Percentiles rank a stretch among this genome's conserved stretches.
phyloP scores from a whole-genome alignment of 2,797 vertebrate species.

The Intellagama lesueurii region DNA sequence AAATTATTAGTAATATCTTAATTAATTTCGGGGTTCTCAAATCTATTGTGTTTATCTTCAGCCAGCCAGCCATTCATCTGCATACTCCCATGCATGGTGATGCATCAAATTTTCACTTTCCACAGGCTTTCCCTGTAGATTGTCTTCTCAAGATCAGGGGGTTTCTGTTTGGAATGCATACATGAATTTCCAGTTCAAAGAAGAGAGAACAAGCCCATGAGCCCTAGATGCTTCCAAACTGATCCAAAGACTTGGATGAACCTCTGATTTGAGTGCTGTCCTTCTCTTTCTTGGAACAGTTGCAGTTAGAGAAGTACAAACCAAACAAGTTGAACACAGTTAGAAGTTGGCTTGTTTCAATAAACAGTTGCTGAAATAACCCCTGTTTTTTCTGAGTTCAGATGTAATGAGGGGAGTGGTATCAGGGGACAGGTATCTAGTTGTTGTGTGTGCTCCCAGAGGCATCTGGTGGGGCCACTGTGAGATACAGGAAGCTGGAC shows the following conservation, averaged over 20 bases:
- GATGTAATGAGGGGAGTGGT: not conserved
- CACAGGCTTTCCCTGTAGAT: not conserved
- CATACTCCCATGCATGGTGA: not conserved
- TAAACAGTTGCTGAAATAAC: not conserved
- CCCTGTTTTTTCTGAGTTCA: not conserved
- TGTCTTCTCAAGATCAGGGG: not conserved
- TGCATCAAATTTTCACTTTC: not conserved
- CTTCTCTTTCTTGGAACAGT: not conserved
- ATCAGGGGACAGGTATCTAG: no score
- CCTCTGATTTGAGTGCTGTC: not conserved
- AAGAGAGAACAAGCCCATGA: not conserved
- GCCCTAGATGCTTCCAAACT: not conserved
- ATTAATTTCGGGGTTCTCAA: not conserved
- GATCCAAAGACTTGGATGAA: not conserved
- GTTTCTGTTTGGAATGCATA: not conserved
- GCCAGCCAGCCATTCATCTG: no score
- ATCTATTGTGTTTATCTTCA: no score
- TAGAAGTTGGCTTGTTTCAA: not conserved
- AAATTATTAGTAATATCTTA: not conserved
- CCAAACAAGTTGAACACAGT: not conserved
- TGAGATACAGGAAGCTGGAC: no score
- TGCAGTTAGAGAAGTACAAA: not conserved
- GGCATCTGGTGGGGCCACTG: no score
- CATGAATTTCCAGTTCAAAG: not conserved
- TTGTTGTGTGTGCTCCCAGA: no score